Evolutionary conservation across 2,797 vertebrate genomes (phyloP).

Genomic region (Thalassophryne amazonica): DNA sequence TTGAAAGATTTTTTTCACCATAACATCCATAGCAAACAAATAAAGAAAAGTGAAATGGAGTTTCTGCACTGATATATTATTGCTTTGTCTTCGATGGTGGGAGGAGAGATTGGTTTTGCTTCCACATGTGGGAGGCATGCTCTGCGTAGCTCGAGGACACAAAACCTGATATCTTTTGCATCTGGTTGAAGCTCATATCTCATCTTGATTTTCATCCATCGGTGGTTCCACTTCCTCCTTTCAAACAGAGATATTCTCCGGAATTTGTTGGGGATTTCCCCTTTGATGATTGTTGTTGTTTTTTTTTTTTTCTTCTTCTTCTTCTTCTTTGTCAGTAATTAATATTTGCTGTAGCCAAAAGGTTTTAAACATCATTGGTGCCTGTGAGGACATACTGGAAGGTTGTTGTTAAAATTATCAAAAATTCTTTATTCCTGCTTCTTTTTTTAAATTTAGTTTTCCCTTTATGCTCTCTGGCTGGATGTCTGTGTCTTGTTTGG

Average conservation of each 20-base stretch:
- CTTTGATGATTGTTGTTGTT: no score
- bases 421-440: neutral
- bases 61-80: no score
- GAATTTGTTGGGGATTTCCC: no score
- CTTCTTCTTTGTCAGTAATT: no score
- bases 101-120: conserved; percentile 39
- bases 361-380: no score
- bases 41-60: no score
- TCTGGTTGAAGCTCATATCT: conserved; percentile 53
- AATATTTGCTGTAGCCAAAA: no score
- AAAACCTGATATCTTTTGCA: conserved; percentile 45
- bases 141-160: conserved; percentile 35
- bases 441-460: conserved; percentile 3
- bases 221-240: conserved; percentile 15
- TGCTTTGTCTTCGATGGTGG: conserved; percentile 24
- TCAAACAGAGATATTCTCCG: no score
- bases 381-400: no score
- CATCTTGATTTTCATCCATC: conserved; percentile 36
- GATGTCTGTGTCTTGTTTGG: conserved; percentile 39
- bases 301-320: no score
- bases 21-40: neutral
- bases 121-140: conserved; percentile 52
- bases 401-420: no score
- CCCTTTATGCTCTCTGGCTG: neutral
- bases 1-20: no score